These are phyloP conservation scores for Metellina segmentata DNA, from an alignment of 2,888 invertebrate genomes.

Conservation along the genomic window DNA sequence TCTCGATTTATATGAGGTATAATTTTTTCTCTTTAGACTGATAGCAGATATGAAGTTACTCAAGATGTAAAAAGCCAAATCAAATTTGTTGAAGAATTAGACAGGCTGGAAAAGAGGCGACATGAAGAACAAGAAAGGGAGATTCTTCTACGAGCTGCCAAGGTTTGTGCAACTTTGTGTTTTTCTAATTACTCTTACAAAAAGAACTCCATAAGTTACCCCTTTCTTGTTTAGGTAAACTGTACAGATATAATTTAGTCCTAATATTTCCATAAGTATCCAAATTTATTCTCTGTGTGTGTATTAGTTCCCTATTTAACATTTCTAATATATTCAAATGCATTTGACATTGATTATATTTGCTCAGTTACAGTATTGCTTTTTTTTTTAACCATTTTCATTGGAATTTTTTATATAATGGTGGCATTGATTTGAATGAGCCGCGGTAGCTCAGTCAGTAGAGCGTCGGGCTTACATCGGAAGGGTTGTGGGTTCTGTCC, in stretches of 20 bases:
- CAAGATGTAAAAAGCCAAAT: conserved; percentile 94
- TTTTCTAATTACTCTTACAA: not conserved
- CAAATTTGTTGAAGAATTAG: conserved; percentile 97
- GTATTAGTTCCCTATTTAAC: too few relatives aligned
- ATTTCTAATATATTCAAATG: too few relatives aligned
- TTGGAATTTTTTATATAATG: too few relatives aligned
- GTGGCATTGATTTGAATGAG: too few relatives aligned
- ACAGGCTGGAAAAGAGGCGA: conserved; percentile 94
- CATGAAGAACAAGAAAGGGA: conserved; percentile 98
- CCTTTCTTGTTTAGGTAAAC: not conserved
- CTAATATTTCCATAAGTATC: not conserved
- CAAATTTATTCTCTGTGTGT: too few relatives aligned
- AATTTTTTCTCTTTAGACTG: conserved; percentile 84
- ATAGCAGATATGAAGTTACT: conserved; percentile 93
- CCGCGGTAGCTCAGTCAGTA: too few relatives aligned
- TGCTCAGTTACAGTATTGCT: too few relatives aligned
- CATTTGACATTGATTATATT: too few relatives aligned
- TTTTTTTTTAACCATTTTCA: too few relatives aligned
- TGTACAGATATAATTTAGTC: not conserved
- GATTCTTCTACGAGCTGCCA: conserved; percentile 94
- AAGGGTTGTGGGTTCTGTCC: too few relatives aligned
- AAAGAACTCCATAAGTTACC: not conserved
- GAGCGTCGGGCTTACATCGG: too few relatives aligned
- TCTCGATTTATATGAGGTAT: conserved; percentile 82
- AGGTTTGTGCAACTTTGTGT: conserved; percentile 84